phyloP scores from a whole-genome alignment of 1,140 invertebrate species.

The Drosophila serrata region DNA sequence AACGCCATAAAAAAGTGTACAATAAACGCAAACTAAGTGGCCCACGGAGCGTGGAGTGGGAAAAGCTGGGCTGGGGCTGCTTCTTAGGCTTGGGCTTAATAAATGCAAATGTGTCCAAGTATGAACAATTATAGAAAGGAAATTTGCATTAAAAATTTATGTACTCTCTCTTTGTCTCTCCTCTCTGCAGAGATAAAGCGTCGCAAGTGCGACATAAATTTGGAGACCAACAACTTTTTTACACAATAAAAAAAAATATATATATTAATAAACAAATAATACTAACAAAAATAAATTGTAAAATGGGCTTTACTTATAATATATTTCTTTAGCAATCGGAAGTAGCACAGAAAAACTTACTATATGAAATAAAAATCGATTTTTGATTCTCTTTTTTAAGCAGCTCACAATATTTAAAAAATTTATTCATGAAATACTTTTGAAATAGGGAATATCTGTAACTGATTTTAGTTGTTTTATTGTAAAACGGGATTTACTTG shows the following conservation, averaged over 20 bases:
- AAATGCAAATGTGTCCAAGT: conserved; percentile 82
- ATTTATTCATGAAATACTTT: no score
- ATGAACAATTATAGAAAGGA: conserved; percentile 83
- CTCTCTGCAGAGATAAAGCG: conserved; percentile 58
- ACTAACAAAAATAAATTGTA: neutral
- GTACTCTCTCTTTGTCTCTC: conserved; percentile 55
- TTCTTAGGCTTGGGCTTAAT: conserved; percentile 56
- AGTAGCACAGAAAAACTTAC: neutral
- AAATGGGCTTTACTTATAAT: neutral
- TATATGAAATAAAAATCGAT: no score
- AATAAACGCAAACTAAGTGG: conserved; percentile 82
- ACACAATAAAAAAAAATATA: conserved; percentile 6
- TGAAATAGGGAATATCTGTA: no score
- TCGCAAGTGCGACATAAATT: conserved; percentile 76
- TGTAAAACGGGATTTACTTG: no score
- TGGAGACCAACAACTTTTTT: conserved; percentile 12
- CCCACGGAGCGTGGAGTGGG: neutral
- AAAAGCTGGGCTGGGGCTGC: neutral
- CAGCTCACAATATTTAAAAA: no score
- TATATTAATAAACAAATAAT: no score
- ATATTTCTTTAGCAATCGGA: neutral
- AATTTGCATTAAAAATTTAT: conserved; percentile 83
- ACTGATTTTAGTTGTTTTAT: no score
- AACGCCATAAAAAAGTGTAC: conserved; percentile 70
- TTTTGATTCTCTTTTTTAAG: no score